A percentile compares a stretch with the other conserved stretches of the same genome.
phyloP scores from a whole-genome alignment of 2,888 invertebrate species.

The Ferrisia virgata region DNA sequence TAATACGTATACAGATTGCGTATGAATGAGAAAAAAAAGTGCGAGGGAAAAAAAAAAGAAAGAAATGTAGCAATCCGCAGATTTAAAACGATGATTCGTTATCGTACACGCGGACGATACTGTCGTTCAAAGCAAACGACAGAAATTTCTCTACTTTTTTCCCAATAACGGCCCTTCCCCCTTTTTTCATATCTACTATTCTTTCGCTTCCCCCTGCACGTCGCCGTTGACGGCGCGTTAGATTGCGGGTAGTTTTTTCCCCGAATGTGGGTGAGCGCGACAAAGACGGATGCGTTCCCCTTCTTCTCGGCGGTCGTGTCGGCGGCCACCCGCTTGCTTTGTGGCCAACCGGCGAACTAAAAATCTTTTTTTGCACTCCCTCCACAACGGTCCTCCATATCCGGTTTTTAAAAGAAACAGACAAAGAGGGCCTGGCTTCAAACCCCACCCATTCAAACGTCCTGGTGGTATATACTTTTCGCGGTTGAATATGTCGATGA shows the following conservation, averaged over 20 bases:
- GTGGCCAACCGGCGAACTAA: slow-evolving; percentile 52
- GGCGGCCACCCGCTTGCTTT: slow-evolving; percentile 51
- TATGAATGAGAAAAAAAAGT: neutral
- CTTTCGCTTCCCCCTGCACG: slow-evolving; percentile 49
- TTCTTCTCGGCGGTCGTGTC: slow-evolving; percentile 49
- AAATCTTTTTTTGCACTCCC: slow-evolving; percentile 49
- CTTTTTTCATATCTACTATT: slow-evolving; percentile 46
- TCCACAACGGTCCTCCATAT: slow-evolving; percentile 53
- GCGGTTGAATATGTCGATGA: slow-evolving; percentile 34
- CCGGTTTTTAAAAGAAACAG: slow-evolving; percentile 61
- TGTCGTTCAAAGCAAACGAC: slow-evolving; percentile 43
- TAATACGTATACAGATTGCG: neutral
- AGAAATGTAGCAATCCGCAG: neutral
- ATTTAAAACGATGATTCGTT: slow-evolving; percentile 34
- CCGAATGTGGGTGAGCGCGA: slow-evolving; percentile 42
- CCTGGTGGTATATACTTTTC: slow-evolving; percentile 30
- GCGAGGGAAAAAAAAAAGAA: neutral
- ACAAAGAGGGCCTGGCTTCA: slow-evolving; percentile 57
- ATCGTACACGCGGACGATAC: slow-evolving; percentile 42
- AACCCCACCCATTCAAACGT: slow-evolving; percentile 39
- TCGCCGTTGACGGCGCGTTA: slow-evolving; percentile 52
- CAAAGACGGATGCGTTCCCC: slow-evolving; percentile 45
- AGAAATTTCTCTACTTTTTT: slow-evolving; percentile 41
- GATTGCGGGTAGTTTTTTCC: slow-evolving; percentile 46
- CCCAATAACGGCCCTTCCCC: slow-evolving; percentile 39